Conservation (phyloP, 2,113 vertebrate species). For the Galbula dea region DNA sequence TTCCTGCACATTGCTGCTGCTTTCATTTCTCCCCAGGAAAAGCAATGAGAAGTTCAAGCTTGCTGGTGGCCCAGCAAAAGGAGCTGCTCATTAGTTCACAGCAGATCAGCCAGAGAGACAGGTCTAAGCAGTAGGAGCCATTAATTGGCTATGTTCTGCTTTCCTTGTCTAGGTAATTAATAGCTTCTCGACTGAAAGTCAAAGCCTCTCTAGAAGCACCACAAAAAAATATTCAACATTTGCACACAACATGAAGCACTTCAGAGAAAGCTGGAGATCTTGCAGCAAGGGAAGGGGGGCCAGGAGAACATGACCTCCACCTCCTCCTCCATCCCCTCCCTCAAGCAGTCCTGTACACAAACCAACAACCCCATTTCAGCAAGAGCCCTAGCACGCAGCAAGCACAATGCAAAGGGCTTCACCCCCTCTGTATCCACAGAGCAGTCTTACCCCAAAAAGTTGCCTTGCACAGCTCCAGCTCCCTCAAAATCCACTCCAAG, state of each 20-base stretch:
- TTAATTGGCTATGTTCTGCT: constrained; percentile 28
- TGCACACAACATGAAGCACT: background rate
- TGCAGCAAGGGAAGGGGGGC: background rate
- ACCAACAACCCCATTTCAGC: background rate
- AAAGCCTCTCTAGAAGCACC: constrained; percentile 40
- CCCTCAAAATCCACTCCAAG: background rate
- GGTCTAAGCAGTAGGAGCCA: background rate
- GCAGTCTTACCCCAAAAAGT: background rate
- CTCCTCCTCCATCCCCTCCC: background rate
- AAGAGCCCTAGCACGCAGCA: background rate
- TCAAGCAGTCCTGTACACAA: rapidly evolving
- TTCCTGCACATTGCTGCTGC: background rate
- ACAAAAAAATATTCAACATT: background rate
- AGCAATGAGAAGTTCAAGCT: background rate
- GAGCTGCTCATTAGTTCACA: constrained; percentile 22
- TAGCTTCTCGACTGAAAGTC: constrained; percentile 48
- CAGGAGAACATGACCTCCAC: background rate
- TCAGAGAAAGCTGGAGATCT: rapidly evolving
- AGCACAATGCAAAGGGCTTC: background rate
- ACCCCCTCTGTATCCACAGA: background rate
- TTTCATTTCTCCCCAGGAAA: constrained; percentile 16
- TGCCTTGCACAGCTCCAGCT: background rate
- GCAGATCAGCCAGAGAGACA: background rate
- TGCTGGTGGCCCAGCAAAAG: background rate
- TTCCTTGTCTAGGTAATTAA: constrained; percentile 47